Percentiles rank a stretch among this genome's conserved stretches.
Conservation (phyloP, 64 coral and sea anemone species). For the Trachythela sp. region DNA sequence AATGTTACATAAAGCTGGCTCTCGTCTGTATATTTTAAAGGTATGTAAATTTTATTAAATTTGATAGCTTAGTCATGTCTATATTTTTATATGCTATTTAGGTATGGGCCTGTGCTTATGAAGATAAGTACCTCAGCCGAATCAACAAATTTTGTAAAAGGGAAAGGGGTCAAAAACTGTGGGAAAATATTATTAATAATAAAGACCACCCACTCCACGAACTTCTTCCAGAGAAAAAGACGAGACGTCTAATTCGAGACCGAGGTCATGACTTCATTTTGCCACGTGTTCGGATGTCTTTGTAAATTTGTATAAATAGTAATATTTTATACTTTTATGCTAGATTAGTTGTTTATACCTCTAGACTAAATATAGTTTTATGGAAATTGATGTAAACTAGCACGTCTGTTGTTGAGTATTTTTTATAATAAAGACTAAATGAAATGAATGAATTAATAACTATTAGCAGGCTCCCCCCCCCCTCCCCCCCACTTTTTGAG, state of each 20-base stretch:
- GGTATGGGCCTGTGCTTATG: conserved; percentile 52
- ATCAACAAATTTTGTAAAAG: conserved; percentile 47
- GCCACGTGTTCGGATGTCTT: background rate
- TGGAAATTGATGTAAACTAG: no score
- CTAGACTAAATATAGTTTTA: no score
- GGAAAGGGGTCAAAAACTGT: conserved; percentile 22
- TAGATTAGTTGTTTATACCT: no score
- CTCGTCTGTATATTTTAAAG: background rate
- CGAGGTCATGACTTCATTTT: conserved; percentile 4
- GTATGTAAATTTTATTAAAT: conserved; percentile 4
- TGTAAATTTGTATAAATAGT: background rate
- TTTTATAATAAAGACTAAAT: no score
- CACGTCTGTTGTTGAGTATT: no score
- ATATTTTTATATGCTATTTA: conserved; percentile 44
- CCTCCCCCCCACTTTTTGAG: no score
- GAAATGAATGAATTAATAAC: no score
- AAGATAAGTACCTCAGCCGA: conserved; percentile 20
- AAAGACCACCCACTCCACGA: conserved; percentile 11
- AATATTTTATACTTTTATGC: no score
- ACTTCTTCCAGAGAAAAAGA: conserved; percentile 33
- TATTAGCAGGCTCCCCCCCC: no score
- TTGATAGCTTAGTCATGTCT: conserved; percentile 45
- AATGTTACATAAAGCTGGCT: background rate
- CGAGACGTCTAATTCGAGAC: background rate
- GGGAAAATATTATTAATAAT: conserved; percentile 4